Base-by-base conservation (phyloP, 2,797 vertebrate species). In the Gymnopithys bicolor region DNA sequence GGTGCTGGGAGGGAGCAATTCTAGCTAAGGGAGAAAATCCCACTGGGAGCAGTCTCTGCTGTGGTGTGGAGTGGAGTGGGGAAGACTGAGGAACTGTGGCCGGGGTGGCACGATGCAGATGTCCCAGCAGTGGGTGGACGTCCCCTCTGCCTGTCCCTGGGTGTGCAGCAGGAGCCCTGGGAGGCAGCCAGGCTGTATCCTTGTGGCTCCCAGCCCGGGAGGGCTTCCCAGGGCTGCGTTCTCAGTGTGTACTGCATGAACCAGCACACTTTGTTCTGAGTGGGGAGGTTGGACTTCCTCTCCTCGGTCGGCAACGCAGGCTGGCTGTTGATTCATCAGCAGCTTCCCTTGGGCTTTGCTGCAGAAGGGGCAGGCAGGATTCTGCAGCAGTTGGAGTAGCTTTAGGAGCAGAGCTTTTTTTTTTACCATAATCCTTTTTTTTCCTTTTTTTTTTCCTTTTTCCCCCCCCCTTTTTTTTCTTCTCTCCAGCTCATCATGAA, bases 251-350 rank as follows among this genome's bases (percentile, higher is more conserved):
- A 19, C 94, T 56, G 30, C 2, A 7, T 43, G 89, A 91, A 69
- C 88, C 88, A 95, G 96, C 93, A 96, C 93, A 86, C 83, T 84
- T 75, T 93, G 93, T 96, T 95, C 94, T 95, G 0, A 75, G 60
- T 32, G 84, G 10, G 51, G 80, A 70, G 73, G 5, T 91, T 87
- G 79, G 84, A 89, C 91, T 96, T 93, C 91, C 94, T 93, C 30
- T 86, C 62, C 90, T 95, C 51, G 7, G 63, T 53, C 37, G 37
- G 90, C 71, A 11, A 39, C 7, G 68, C 84, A 83, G 75, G 19
- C 94, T 96, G 90, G 73, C 91, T 95, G 93, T 96, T 96, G 96
- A 96, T 93, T 96, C 94, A 95, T 90, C 93, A 51, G 83, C 93
- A 82, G 93, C 90, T 95, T 96, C 93, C 94, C 93, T 76, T 89